Evolutionary conservation across 2,797 vertebrate species (phyloP).

Genomic region (Rhinichthys osculus): DNA sequence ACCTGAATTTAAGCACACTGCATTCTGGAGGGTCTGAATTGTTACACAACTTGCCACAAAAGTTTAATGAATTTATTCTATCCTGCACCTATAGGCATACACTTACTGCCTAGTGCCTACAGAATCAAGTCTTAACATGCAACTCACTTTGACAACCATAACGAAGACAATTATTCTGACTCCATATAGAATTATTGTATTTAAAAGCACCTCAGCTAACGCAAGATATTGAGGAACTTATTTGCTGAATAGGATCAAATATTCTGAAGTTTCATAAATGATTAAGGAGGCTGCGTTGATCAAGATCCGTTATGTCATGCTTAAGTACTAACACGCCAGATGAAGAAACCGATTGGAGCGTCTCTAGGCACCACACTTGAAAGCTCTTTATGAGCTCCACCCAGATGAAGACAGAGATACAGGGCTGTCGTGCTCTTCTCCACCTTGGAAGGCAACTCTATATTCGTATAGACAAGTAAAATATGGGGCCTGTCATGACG

Average conservation of each 20-base stretch:
- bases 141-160: neutral
- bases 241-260: neutral
- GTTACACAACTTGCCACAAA: neutral
- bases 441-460: neutral
- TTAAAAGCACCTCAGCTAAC: neutral
- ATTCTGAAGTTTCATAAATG: neutral
- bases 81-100: neutral
- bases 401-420: constrained; percentile 49
- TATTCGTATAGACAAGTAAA: constrained; percentile 27
- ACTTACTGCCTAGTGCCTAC: neutral
- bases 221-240: neutral
- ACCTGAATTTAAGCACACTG: no score
- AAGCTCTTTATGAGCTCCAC: constrained; percentile 42
- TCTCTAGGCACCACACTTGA: constrained; percentile 30
- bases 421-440: neutral
- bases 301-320: neutral
- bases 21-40: neutral
- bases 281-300: neutral
- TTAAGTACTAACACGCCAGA: constrained; percentile 7
- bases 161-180: neutral
- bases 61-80: neutral
- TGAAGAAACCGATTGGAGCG: constrained; percentile 35
- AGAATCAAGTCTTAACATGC: constrained; percentile 1
- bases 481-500: neutral
- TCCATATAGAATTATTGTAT: neutral